Evolutionary conservation across 2,113 vertebrate genomes (phyloP).

Genomic region (Cochlearius cochlearius): DNA sequence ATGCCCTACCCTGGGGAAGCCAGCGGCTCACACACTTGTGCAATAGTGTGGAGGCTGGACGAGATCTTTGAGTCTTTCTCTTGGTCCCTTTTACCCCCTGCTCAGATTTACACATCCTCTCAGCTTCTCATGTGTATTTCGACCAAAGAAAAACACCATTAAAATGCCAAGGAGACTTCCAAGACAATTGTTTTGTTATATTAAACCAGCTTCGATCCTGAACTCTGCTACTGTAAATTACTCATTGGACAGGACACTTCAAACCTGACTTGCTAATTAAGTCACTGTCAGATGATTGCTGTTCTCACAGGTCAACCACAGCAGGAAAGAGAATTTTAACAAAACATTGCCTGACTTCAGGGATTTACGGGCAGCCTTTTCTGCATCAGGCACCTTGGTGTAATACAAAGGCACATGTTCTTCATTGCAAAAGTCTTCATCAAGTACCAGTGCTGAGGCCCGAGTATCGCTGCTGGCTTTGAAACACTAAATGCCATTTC

Average conservation of each 20-base stretch:
- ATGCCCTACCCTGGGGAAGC: not conserved
- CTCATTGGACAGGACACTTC: not conserved
- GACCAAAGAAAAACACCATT: constrained; percentile 14
- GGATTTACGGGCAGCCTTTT: not conserved
- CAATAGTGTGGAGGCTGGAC: not conserved
- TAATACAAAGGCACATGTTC: not conserved
- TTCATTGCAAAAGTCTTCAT: not conserved
- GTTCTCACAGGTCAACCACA: not conserved
- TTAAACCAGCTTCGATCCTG: not conserved
- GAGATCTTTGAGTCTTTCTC: not conserved
- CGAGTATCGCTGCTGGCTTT: not conserved
- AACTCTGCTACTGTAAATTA: constrained; percentile 14
- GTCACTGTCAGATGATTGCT: not conserved
- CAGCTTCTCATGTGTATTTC: not conserved
- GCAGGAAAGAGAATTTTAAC: not conserved
- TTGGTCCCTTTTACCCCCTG: not conserved
- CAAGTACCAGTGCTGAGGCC: not conserved
- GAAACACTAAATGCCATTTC: not conserved
- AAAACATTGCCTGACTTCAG: not conserved
- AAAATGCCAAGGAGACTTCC: constrained; percentile 26
- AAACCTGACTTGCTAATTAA: not conserved
- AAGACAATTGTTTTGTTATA: not conserved
- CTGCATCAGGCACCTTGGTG: not conserved
- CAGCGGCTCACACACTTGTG: not conserved
- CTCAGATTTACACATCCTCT: not conserved